Conservation (phyloP, 2,888 invertebrate genomes). For the Drosophila imparisetae region DNA sequence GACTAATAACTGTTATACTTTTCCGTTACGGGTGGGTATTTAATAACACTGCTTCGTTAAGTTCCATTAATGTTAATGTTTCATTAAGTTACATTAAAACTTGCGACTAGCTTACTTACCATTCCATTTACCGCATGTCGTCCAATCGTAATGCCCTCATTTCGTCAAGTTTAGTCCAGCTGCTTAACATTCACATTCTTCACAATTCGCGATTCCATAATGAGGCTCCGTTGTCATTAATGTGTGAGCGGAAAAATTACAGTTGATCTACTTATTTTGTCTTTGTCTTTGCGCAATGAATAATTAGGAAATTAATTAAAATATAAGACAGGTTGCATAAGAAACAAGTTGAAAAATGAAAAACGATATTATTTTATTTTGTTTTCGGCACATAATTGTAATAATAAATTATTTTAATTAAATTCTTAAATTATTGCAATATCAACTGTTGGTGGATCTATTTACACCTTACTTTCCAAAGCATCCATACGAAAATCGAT, state of each 20-base stretch:
- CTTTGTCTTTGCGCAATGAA: background rate
- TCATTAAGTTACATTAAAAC: slow-evolving; percentile 8
- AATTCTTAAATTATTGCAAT: background rate
- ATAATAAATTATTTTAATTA: background rate
- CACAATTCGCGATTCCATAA: background rate
- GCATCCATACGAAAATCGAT: background rate
- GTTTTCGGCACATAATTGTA: background rate
- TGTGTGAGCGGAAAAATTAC: background rate
- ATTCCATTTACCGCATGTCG: slow-evolving; percentile 28
- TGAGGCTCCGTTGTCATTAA: background rate
- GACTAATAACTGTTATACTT: slow-evolving; percentile 6
- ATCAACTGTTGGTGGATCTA: background rate
- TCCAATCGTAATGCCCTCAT: slow-evolving; percentile 7
- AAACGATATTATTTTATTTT: background rate
- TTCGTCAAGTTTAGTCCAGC: slow-evolving; percentile 17
- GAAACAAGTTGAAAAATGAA: background rate
- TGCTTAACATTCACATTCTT: background rate
- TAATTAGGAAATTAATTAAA: background rate
- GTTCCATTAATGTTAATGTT: slow-evolving; percentile 4
- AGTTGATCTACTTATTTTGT: background rate
- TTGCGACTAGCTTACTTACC: background rate
- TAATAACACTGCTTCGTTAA: slow-evolving; percentile 17
- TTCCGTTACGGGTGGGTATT: slow-evolving; percentile 26
- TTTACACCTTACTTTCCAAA: background rate
- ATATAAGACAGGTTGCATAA: background rate